Base-by-base conservation (phyloP, 2,113 vertebrate species). In the Hypocryptadius cinnamomeus region DNA sequence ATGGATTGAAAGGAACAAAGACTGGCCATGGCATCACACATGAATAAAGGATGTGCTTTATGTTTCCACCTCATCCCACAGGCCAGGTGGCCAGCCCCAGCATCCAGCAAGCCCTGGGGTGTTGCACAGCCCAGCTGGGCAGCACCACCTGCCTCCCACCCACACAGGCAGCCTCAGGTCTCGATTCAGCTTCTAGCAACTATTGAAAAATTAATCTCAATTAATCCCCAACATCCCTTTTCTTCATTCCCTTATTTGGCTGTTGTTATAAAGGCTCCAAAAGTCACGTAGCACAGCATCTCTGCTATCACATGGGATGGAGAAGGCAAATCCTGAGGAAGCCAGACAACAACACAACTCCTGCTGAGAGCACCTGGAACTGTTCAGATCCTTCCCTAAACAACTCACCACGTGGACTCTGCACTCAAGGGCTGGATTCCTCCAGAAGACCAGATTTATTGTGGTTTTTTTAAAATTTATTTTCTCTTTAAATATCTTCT, bases 391-490 rank as follows among this genome's bases (percentile, higher is more conserved):
- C 24, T 44, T 85, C 56, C 74, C 42, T 24, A 12, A 84, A 78
- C 44, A 81, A 65, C n/a, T 54, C 2, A 2, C 9, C 1, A 0
- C 1, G 1, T 5, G 8, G 14, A 25, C 59, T 70, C 27, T 17
- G 33, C 31, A n/a, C 11, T 73, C 16, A 13, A 40, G 39, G 69
- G 37, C 21, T 37, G 25, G 5, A 50, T 30, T 66, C 44, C 84
- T 69, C 35, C 18, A 19, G 8, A 45, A 84, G 5, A 70, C 12
- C 35, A 35, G n/a, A 50, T 21, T 76, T 47, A 25, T 1, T 39
- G 11, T 11, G 7, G 23, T 4, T 5, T 2, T 8, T 40, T 40
- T 40, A 13, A 14, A 15, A 39, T 27, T 83, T 33, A 23, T 42
- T 69, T 76, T 47, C 21, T 65, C 40, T 40, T 54, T 44, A 65